These are phyloP conservation scores for Acanthopagrus latus DNA, from an alignment of 2,797 vertebrate genomes.

Conservation along the genomic window DNA sequence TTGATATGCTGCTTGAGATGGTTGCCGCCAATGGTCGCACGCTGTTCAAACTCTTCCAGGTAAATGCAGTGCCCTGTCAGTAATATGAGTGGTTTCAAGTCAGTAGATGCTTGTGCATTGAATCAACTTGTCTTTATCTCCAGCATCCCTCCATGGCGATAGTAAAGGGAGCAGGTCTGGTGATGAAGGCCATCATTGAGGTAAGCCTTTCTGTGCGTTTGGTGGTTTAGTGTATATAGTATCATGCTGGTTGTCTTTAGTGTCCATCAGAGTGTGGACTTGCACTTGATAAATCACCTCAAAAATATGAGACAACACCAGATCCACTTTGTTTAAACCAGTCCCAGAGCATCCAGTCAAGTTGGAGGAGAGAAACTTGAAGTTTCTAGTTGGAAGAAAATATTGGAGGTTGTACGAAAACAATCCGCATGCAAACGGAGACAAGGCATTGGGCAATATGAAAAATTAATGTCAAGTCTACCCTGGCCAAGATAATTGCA, in stretches of 20 bases:
- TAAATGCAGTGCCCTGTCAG: conserved; percentile 45
- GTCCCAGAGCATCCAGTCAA: too few species aligned
- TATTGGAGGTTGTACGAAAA: too few species aligned
- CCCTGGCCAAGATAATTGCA: too few species aligned
- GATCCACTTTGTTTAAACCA: too few species aligned
- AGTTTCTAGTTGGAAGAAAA: too few species aligned
- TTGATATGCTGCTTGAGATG: conserved; percentile 99
- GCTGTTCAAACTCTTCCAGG: conserved; percentile 98
- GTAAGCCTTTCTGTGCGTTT: conserved; percentile 77
- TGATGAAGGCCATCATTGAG: conserved; percentile 99
- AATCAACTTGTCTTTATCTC: conserved; percentile 3
- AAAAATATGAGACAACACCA: too few species aligned
- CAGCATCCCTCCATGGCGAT: conserved; percentile 99
- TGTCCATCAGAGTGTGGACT: not conserved
- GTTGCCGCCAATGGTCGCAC: conserved; percentile 96
- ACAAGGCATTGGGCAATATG: too few species aligned
- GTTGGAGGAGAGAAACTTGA: too few species aligned
- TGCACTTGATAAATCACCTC: too few species aligned
- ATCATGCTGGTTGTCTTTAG: not conserved
- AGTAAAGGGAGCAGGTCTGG: conserved; percentile 97
- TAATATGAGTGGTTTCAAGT: too few species aligned
- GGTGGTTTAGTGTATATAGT: not conserved
- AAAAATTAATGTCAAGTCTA: too few species aligned
- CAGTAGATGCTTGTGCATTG: not conserved
- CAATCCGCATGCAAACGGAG: too few species aligned